Base-by-base conservation (phyloP, 2,797 vertebrate genomes). In the Toxotes lorentzi region DNA sequence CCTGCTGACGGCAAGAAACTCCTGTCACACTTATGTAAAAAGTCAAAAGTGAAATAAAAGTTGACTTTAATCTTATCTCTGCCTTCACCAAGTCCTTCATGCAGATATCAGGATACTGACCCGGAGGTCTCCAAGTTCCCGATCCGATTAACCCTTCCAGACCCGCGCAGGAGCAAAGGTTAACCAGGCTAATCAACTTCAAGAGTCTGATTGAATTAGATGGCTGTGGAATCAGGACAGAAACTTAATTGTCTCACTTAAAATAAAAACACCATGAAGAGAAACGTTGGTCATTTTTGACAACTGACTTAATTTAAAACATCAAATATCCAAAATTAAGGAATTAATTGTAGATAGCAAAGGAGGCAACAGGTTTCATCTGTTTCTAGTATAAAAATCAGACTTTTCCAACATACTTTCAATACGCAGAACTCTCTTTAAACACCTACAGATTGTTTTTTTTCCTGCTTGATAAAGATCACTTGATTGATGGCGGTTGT, bases 71-170 rank as follows among this genome's bases (percentile, higher is more conserved):
- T 94, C 93, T 95, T 93, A 95, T 95, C 95, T 92, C 83, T 90
- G 93, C 91, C 93, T 95, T 93, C 92, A 92, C 88, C 92, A 90
- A 95, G 94, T 95, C 94, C 90, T 94, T 89, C 74, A 79, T 82
- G 89, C 87, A 94, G 93, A 96, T 93, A 88, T 87, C 88, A 90
- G 88, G 81, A 91, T 79, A 75, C 89, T 96, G 96, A 97, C 96
- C 96, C 89, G 24, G 81, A 83, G 95, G 95, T 95, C 94, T 93
- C 79, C 83, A 84, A 92, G 94, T 96, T 94, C 91, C 89, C 71
- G 93, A 93, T 93, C 95, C 95, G 94, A 96, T 97, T 97, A 98
- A 97, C 96, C 96, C 96, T 93, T 95, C 82, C 91, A 88, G 93
- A 85, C 91, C 95, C 92, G 83, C 86, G 70, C 83, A 86, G 80